Percentiles rank a stretch among this genome's conserved stretches.
These are phyloP conservation scores for Heliconius nattereri DNA, from an alignment of 1,140 invertebrate genomes.

Conservation along the genomic window DNA sequence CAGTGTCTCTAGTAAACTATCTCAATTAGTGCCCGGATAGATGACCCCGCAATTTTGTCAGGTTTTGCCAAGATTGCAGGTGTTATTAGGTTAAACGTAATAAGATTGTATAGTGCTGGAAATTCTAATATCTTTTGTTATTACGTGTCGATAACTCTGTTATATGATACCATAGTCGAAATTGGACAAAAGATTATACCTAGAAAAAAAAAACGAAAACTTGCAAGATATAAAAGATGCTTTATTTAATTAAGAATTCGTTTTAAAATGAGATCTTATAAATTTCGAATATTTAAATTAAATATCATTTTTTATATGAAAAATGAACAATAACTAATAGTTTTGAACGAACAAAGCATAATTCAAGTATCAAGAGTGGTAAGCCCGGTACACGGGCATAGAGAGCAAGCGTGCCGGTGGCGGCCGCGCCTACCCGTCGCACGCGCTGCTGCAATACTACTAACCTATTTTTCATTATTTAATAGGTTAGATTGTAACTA, in stretches of 20 bases:
- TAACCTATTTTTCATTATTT: conserved; percentile 67
- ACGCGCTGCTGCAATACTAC: conserved; percentile 54
- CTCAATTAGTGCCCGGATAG: conserved; percentile 77
- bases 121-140: conserved; percentile 41
- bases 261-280: too few species aligned
- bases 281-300: too few species aligned
- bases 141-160: conserved; percentile 17
- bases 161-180: not conserved
- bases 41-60: conserved; percentile 77
- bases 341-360: not conserved
- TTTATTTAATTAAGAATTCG: too few species aligned
- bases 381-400: conserved; percentile 38
- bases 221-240: too few species aligned
- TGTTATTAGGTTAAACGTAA: conserved; percentile 71
- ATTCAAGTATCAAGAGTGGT: conserved; percentile 44
- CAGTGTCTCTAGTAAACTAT: conserved; percentile 75
- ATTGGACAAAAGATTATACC: too few species aligned
- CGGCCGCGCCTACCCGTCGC: conserved; percentile 61
- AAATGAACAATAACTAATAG: not conserved
- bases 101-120: conserved; percentile 44
- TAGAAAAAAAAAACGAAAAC: too few species aligned
- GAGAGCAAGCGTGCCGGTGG: conserved; percentile 55
- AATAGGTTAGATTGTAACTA: conserved; percentile 61
- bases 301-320: not conserved
- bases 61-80: conserved; percentile 63